phyloP scores from a whole-genome alignment of 2,888 invertebrate species.

The Strigamia transsilvanica region DNA sequence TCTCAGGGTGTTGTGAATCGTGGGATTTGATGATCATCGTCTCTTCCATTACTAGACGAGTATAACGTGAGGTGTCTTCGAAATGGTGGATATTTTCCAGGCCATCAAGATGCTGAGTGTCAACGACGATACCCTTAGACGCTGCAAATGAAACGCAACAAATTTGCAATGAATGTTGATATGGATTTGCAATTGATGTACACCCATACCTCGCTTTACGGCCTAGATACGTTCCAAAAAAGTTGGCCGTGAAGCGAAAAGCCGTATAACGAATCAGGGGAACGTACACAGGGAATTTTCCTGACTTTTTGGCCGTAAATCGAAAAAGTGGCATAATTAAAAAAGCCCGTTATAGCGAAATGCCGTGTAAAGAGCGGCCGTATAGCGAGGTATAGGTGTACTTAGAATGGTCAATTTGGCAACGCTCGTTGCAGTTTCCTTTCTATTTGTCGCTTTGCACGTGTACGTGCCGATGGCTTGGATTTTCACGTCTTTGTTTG shows the following conservation, averaged over 20 bases:
- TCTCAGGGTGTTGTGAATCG: slow-evolving; percentile 87
- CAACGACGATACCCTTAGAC: slow-evolving; percentile 70
- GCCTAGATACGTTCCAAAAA: too few species aligned
- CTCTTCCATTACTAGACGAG: slow-evolving; percentile 75
- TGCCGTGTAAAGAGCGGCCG: too few species aligned
- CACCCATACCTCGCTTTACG: too few species aligned
- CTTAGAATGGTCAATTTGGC: slow-evolving; percentile 85
- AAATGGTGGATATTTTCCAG: slow-evolving; percentile 89
- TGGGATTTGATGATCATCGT: slow-evolving; percentile 75
- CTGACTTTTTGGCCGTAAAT: too few species aligned
- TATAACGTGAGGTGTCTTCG: slow-evolving; percentile 77
- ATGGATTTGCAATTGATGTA: neutral
- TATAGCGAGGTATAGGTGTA: too few species aligned
- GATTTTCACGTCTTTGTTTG: slow-evolving; percentile 87
- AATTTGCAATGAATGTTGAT: neutral
- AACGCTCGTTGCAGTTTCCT: slow-evolving; percentile 84
- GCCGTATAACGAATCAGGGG: too few species aligned
- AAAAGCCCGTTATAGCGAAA: too few species aligned
- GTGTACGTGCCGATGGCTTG: slow-evolving; percentile 90
- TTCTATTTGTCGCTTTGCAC: slow-evolving; percentile 84
- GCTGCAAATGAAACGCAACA: slow-evolving; percentile 19
- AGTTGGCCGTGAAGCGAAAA: too few species aligned
- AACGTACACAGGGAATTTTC: too few species aligned
- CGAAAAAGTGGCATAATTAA: too few species aligned
- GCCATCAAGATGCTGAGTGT: slow-evolving; percentile 91